Evolutionary conservation across 2,888 invertebrate species (phyloP).

Genomic region (Ormyrus nitidulus): DNA sequence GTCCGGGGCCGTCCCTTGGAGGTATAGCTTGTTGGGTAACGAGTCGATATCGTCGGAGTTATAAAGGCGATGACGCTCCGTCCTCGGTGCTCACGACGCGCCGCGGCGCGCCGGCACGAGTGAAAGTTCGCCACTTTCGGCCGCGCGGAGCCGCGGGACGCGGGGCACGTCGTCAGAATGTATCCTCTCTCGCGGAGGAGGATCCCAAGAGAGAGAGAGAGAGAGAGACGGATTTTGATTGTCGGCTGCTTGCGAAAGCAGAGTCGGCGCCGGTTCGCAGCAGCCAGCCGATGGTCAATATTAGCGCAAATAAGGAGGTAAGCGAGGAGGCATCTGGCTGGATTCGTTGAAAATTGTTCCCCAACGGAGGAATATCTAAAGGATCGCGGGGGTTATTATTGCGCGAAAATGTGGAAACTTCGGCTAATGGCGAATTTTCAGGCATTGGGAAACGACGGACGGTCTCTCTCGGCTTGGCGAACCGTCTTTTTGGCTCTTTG

Average conservation of each 20-base stretch:
- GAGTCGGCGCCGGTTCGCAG: neutral
- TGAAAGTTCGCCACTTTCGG: slow-evolving; percentile 39
- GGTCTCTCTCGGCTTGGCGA: neutral
- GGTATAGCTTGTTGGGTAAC: slow-evolving; percentile 18
- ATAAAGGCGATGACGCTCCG: slow-evolving; percentile 22
- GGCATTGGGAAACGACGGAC: slow-evolving; percentile 1
- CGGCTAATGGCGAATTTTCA: neutral
- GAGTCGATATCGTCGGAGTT: slow-evolving; percentile 27
- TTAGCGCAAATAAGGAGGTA: no score
- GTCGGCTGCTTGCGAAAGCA: slow-evolving; percentile 6
- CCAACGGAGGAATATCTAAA: no score
- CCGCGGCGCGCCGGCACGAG: neutral
- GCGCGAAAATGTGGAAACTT: neutral
- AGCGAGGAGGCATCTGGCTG: no score
- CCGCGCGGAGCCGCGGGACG: neutral
- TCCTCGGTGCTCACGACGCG: neutral
- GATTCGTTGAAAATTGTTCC: no score
- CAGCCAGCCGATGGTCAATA: no score
- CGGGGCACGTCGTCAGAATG: neutral
- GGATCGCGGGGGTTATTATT: neutral
- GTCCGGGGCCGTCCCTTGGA: neutral
- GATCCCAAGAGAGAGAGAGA: no score
- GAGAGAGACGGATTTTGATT: slow-evolving; percentile 1
- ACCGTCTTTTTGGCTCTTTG: no score
- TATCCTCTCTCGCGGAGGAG: no score